Conservation (phyloP, 2,888 invertebrate species). For the Drosophila rellima region DNA sequence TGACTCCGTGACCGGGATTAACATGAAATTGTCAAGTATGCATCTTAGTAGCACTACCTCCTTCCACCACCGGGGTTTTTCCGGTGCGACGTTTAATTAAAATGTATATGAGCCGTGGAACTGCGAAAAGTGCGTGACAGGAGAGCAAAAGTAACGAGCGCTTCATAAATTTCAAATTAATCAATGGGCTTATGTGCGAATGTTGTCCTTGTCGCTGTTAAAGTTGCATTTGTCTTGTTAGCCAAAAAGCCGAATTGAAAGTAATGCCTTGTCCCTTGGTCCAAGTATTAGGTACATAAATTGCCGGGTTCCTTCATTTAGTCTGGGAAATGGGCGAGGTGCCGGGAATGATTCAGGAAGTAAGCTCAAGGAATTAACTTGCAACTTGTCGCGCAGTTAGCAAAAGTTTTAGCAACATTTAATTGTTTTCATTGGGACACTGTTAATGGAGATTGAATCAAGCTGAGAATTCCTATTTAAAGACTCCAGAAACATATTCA, state of each 20-base stretch:
- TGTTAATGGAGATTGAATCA: constrained; percentile 23
- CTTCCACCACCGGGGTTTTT: constrained; percentile 5
- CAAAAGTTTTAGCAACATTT: constrained; percentile 32
- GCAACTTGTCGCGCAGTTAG: constrained; percentile 45
- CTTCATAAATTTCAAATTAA: constrained; percentile 82
- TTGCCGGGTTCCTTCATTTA: constrained; percentile 16
- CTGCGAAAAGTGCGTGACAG: constrained; percentile 34
- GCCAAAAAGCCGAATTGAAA: constrained; percentile 42
- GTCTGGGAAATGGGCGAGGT: background rate
- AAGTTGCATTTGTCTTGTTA: constrained; percentile 61
- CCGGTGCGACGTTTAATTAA: constrained; percentile 73
- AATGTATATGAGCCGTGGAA: constrained; percentile 70
- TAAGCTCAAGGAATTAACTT: constrained; percentile 19
- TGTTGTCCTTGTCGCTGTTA: constrained; percentile 51
- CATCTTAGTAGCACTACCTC: constrained; percentile 42
- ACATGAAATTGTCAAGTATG: constrained; percentile 80
- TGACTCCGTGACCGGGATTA: constrained; percentile 71
- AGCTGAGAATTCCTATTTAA: background rate
- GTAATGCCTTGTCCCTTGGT: constrained; percentile 36
- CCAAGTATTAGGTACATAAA: constrained; percentile 48
- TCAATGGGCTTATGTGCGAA: constrained; percentile 77
- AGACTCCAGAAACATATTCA: background rate
- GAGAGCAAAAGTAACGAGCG: constrained; percentile 70
- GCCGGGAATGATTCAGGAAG: constrained; percentile 5
- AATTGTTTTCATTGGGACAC: constrained; percentile 19